Evolutionary conservation across 2,113 vertebrate genomes (phyloP), one percentile per base, ranked within the genome.

Genomic region (Tichodroma muraria): DNA sequence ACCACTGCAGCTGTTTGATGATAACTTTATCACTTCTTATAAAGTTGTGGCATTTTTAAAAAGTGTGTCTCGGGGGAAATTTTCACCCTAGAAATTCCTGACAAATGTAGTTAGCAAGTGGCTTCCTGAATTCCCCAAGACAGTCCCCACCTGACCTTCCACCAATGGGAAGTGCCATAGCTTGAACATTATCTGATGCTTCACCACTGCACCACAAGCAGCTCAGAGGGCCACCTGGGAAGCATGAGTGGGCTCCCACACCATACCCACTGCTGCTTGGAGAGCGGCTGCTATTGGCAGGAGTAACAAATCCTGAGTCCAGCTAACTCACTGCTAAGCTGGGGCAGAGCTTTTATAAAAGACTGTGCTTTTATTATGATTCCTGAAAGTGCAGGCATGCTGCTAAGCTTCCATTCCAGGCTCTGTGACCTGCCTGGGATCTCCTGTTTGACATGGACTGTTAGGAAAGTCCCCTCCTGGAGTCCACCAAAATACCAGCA

Each of bases 251-350:
- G 61, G 80, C 82, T 88, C 72, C 82, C n/a, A 44, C 14, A 12
- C 0, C 0, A 24, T 45, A 4, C 47, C n/a, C 50, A 35, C 76
- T 4, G 5, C 68, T 75, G 68, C 85, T 50, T 38, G 76, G 49
- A 59, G 59, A 71, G 13, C 0, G 0, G 30, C 84, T 89, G 85
- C 45, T 71, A 1, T 45, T 2, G 0, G 33, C 57, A 53, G 66
- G 30, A 77, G 8, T 20, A 84, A 49, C 44, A 60, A 20, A 68
- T 52, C 45, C 8, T 0, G 31, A 80, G 71, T 21, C 38, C 68
- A 77, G 52, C 23, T 63, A 78, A 30, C 15, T 52, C 52, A 17
- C 49, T 64, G 38, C 47, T 59, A 73, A 77, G 72, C 42, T 71
- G 78, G 57, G 72, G 15, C 59, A 81, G 35, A 86, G 65, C 15